Conservation (phyloP, 2,797 vertebrate species). For the Ctenopoma multispine region DNA sequence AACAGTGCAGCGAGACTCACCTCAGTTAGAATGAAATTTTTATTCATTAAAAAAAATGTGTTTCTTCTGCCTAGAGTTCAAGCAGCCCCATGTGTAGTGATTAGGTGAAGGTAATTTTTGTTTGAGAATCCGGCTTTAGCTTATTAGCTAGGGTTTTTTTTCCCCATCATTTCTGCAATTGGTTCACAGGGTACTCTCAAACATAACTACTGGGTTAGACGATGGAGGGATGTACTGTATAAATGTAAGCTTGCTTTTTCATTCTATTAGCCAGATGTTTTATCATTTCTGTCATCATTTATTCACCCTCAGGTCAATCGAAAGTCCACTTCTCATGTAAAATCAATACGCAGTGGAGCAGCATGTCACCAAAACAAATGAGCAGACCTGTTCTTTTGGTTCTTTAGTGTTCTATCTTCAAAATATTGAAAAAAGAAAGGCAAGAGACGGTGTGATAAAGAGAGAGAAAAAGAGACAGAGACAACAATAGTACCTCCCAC, state of each 20-base stretch:
- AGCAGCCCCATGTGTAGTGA: background rate
- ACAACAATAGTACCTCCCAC: conserved; percentile 47
- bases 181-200: conserved; percentile 5
- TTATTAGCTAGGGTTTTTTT: background rate
- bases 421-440: background rate
- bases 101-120: background rate
- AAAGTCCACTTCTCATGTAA: conserved; percentile 39
- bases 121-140: background rate
- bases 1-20: background rate
- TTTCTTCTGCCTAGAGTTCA: background rate
- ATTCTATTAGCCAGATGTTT: conserved; percentile 7
- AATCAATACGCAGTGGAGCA: conserved; percentile 38
- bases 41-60: background rate
- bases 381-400: background rate
- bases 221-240: conserved; percentile 2
- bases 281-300: conserved; percentile 19
- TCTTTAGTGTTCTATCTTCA: background rate
- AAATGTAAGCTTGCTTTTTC: conserved; percentile 1
- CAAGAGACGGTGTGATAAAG: background rate
- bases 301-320: conserved; percentile 12
- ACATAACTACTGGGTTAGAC: conserved; percentile 6
- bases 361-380: conserved; percentile 30
- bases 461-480: background rate
- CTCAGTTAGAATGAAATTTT: background rate
- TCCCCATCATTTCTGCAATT: background rate